These are phyloP conservation scores for Balearica regulorum DNA, from an alignment of 2,797 vertebrate genomes.

Conservation along the genomic window DNA sequence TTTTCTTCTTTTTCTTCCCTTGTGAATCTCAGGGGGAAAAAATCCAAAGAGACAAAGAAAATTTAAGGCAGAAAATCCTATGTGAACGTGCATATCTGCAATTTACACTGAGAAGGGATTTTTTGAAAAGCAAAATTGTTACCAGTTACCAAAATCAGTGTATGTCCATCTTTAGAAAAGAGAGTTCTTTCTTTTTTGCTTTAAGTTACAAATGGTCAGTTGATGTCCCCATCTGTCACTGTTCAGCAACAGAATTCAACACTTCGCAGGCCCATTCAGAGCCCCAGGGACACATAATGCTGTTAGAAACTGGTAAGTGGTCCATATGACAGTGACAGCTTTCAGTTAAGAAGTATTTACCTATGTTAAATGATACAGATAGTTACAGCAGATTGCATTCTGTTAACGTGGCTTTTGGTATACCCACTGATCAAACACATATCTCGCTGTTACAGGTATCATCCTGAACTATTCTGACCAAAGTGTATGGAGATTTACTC, in stretches of 20 bases:
- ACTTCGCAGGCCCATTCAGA: not conserved
- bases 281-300: not conserved
- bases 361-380: slow-evolving; percentile 50
- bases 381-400: slow-evolving; percentile 66
- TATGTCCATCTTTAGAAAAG: not conserved
- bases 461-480: slow-evolving; percentile 70
- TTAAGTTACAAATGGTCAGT: not conserved
- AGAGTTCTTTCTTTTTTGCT: not conserved
- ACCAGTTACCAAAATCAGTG: not conserved
- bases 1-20: not conserved
- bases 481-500: slow-evolving; percentile 69
- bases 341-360: not conserved
- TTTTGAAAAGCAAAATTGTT: not conserved
- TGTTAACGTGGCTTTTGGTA: slow-evolving; percentile 75
- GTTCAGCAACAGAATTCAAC: not conserved
- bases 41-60: not conserved
- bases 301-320: not conserved
- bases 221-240: slow-evolving; percentile 13
- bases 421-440: slow-evolving; percentile 75
- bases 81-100: not conserved
- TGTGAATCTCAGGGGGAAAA: not conserved
- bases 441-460: slow-evolving; percentile 46
- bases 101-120: not conserved
- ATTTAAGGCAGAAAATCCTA: not conserved
- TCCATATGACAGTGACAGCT: slow-evolving; percentile 12